Percentiles rank a stretch among this genome's conserved stretches.
These are phyloP conservation scores for Steinernema khuongi DNA, from an alignment of 1,140 invertebrate species.

Conservation along the genomic window DNA sequence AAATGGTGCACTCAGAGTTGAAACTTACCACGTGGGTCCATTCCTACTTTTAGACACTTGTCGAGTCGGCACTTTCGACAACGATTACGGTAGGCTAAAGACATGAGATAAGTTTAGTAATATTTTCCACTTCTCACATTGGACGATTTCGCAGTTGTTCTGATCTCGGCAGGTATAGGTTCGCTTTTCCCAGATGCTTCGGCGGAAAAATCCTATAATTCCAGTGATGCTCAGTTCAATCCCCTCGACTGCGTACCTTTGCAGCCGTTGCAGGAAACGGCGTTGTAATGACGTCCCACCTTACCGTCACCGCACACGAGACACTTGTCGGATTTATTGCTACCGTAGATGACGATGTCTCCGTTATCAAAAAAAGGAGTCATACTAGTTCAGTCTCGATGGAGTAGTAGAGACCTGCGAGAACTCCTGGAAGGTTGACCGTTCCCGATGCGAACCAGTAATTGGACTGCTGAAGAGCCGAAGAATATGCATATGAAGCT, in stretches of 20 bases:
- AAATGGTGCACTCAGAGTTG: background rate
- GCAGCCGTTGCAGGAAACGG: conserved; percentile 4
- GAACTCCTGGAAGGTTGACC: background rate
- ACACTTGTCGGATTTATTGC: background rate
- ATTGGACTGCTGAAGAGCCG: background rate
- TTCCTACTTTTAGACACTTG: conserved; percentile 3
- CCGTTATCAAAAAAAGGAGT: background rate
- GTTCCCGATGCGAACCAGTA: background rate
- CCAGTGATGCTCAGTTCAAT: background rate
- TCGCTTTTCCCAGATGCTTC: conserved; percentile 12
- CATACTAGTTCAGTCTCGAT: background rate
- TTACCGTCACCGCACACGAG: background rate
- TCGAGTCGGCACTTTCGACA: background rate
- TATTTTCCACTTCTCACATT: background rate
- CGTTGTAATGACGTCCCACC: background rate
- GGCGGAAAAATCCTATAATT: background rate
- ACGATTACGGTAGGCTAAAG: conserved; percentile 8
- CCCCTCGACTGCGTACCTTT: background rate
- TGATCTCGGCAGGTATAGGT: background rate
- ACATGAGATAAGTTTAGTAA: background rate
- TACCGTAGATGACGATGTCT: background rate
- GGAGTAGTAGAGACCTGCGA: background rate
- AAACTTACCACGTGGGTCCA: background rate
- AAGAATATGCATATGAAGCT: conserved; percentile 10
- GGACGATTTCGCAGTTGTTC: background rate